Evolutionary conservation across 2,888 invertebrate genomes (phyloP).

Genomic region (Opisthograptis luteolata): DNA sequence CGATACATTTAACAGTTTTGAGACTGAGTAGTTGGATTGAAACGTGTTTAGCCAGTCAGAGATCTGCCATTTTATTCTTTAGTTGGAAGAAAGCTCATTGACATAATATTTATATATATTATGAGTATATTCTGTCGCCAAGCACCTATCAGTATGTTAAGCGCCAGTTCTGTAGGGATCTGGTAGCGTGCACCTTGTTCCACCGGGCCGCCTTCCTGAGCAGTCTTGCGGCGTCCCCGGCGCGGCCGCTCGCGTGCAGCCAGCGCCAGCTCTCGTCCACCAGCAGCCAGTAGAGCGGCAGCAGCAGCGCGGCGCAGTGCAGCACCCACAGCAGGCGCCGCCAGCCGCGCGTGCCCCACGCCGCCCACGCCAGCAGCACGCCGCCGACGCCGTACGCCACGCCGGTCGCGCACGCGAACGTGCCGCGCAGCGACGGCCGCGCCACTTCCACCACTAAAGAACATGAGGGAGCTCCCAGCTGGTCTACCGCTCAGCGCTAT

Average conservation of each 20-base stretch:
- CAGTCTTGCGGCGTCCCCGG: conserved; percentile 82
- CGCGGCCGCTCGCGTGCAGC: conserved; percentile 86
- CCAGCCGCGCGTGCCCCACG: conserved; percentile 86
- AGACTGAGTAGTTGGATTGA: not conserved
- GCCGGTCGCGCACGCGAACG: conserved; percentile 72
- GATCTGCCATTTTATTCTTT: too few relatives aligned
- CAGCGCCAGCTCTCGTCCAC: conserved; percentile 90
- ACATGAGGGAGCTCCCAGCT: too few relatives aligned
- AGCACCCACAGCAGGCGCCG: conserved; percentile 85
- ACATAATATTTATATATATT: too few relatives aligned
- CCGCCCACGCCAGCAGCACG: conserved; percentile 74
- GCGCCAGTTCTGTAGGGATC: too few relatives aligned
- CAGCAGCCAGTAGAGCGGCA: conserved; percentile 87
- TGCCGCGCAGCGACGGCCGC: conserved; percentile 65
- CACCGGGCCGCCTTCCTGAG: conserved; percentile 85
- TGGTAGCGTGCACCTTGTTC: conserved; percentile 85
- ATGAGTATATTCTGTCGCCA: too few relatives aligned
- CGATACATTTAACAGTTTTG: too few relatives aligned
- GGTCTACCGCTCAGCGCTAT: too few relatives aligned
- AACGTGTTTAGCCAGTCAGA: too few relatives aligned
- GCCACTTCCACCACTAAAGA: conserved; percentile 68
- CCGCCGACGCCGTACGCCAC: conserved; percentile 80
- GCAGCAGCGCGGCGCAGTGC: conserved; percentile 87
- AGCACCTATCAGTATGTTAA: too few relatives aligned
- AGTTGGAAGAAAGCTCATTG: too few relatives aligned